Evolutionary conservation across 2,113 vertebrate species (phyloP).

Genomic region (Mixornis gularis): DNA sequence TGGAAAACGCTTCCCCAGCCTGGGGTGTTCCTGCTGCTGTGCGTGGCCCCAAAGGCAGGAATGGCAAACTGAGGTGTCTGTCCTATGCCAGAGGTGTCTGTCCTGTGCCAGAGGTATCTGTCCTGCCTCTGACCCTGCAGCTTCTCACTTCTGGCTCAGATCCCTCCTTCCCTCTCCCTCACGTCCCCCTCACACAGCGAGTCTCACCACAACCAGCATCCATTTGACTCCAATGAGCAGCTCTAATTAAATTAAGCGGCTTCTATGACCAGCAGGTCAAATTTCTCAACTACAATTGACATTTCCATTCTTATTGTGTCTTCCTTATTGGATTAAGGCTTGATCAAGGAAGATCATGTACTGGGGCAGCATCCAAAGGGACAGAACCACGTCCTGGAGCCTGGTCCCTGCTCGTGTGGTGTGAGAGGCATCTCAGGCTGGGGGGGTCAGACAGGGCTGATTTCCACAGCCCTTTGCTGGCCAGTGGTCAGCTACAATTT

Average conservation of each 20-base stretch:
- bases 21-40: not conserved
- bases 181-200: not conserved
- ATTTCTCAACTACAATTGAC: conserved; percentile 54
- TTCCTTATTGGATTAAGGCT: conserved; percentile 49
- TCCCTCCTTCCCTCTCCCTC: not conserved
- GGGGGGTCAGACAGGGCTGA: not conserved
- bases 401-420: not conserved
- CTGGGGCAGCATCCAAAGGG: not conserved
- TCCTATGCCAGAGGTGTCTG: not conserved
- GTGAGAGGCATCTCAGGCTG: not conserved
- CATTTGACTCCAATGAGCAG: conserved; percentile 4
- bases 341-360: conserved; percentile 44
- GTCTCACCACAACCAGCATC: not conserved
- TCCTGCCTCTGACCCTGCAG: not conserved
- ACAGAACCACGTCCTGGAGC: not conserved
- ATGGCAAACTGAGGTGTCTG: not conserved
- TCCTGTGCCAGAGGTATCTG: not conserved
- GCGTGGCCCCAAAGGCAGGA: not conserved
- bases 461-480: not conserved
- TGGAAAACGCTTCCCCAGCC: rapidly evolving
- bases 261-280: conserved; percentile 24
- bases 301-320: conserved; percentile 40
- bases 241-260: conserved; percentile 35
- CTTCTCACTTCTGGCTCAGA: not conserved
- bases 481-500: not conserved